Conservation (phyloP, 2,888 invertebrate species). For the Cheilosia scutellata region DNA sequence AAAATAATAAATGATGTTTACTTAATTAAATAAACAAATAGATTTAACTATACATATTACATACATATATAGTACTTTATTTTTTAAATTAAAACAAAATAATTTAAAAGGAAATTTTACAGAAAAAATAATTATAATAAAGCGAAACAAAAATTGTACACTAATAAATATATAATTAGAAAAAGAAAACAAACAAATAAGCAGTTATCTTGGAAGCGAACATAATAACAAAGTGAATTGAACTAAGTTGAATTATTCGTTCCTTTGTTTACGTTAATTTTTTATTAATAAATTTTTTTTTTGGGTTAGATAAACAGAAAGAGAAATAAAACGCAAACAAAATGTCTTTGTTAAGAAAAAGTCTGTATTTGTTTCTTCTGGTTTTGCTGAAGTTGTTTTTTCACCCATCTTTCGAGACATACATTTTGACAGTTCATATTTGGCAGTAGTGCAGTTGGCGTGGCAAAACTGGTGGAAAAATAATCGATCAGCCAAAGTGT, state of each 20-base stretch:
- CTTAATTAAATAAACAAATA: conserved; percentile 61
- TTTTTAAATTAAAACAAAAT: conserved; percentile 65
- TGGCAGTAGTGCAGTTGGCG: too few species aligned
- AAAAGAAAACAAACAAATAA: conserved; percentile 21
- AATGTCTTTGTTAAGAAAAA: conserved; percentile 8
- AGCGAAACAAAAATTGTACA: conserved; percentile 31
- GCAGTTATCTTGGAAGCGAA: conserved; percentile 53
- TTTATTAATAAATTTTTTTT: conserved; percentile 5
- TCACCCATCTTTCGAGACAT: too few species aligned
- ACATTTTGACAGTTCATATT: too few species aligned
- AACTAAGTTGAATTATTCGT: conserved; percentile 51
- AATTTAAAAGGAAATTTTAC: conserved; percentile 48
- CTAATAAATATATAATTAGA: conserved; percentile 37
- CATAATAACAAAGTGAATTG: conserved; percentile 51
- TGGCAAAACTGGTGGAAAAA: too few species aligned
- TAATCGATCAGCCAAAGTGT: too few species aligned
- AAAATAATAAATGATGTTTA: conserved; percentile 53
- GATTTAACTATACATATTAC: conserved; percentile 67
- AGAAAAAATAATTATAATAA: background rate
- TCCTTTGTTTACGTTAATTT: conserved; percentile 23
- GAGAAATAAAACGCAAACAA: conserved; percentile 19
- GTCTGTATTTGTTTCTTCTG: background rate
- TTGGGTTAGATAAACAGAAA: conserved; percentile 21
- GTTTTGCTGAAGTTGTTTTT: too few species aligned
- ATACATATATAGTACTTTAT: conserved; percentile 62